These are phyloP conservation scores for Cerastis rubricosa DNA, from an alignment of 2,888 invertebrate genomes.

Conservation along the genomic window DNA sequence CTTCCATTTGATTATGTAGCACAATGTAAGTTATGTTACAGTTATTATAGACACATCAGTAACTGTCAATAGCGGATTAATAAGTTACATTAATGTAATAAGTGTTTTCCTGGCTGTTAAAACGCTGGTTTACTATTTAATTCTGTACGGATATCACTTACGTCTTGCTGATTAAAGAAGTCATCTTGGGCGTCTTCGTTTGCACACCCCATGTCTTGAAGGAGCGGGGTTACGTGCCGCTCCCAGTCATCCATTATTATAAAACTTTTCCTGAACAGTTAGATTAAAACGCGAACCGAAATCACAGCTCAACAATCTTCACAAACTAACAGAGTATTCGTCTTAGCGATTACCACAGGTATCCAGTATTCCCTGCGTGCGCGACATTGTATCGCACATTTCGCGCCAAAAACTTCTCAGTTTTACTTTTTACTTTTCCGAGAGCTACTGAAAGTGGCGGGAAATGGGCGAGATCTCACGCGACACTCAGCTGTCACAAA, in stretches of 20 bases:
- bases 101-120: neutral
- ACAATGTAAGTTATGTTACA: neutral
- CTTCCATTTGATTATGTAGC: neutral
- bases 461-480: constrained; percentile 86
- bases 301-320: constrained; percentile 82
- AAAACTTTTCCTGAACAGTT: constrained; percentile 76
- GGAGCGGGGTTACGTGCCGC: constrained; percentile 90
- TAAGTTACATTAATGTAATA: neutral
- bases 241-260: constrained; percentile 91
- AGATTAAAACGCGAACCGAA: constrained; percentile 74
- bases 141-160: constrained; percentile 79
- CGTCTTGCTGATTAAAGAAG: constrained; percentile 91
- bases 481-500: constrained; percentile 86
- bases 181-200: constrained; percentile 90
- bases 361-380: constrained; percentile 69
- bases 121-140: constrained; percentile 22
- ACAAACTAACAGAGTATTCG: constrained; percentile 80
- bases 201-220: constrained; percentile 91
- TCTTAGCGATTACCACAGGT: constrained; percentile 79
- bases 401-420: constrained; percentile 88
- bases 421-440: constrained; percentile 77
- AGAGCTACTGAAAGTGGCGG: constrained; percentile 82
- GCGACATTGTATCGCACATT: constrained; percentile 76
- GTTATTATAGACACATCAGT: neutral
- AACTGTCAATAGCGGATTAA: neutral